Evolutionary conservation across 2,888 invertebrate genomes (phyloP), one percentile per base, ranked within the genome.

Genomic region (Parnassius apollo): DNA sequence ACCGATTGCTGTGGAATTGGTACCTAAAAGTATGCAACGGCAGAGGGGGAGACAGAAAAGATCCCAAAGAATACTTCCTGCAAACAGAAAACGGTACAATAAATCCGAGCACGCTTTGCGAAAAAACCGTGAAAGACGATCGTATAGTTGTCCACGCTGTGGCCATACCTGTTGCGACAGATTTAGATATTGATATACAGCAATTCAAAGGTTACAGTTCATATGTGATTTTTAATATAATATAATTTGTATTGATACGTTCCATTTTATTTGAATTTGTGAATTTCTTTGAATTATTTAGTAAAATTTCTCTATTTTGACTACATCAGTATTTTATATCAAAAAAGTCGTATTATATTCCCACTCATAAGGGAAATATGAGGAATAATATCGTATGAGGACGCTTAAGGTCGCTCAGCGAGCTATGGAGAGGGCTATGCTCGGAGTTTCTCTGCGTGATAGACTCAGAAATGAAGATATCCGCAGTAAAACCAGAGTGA

Each of bases 101-200:
- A 42, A 54, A 50, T 65, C 63, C n/a, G 61, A 64, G 11, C 48
- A 45, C n/a, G n/a, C n/a, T 11, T 13, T 57, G 7, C 54, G 58
- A 42, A 58, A 45, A 42, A 58, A 44, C 10, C 45, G 44, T 10
- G 13, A 18, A 1, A 18, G 22, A 9, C 7, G 13, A 0, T 49
- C 60, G 2, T 57, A n/a, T 13, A 54, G 49, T 10, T 68, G 62
- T 56, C 56, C 52, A 9, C 60, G 62, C 9, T 69, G 68, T 18
- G 65, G 65, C 9, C 60, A 65, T 42, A 64, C 56, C 18, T 65
- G 57, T 11, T 57, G 62, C 46, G 48, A 10, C 10, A n/a, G 42
- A 54, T n/a, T 54, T 42, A 13, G 10, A 11, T 9, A 44, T n/a
- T 54, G 42, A 54, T 13, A n/a, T 42, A 13, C 18, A 51, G 22